Percentiles rank a stretch among this genome's conserved stretches.
Conservation (phyloP, 37 sponge, comb jelly and placozoan genomes). For the Haliclona indistincta region DNA sequence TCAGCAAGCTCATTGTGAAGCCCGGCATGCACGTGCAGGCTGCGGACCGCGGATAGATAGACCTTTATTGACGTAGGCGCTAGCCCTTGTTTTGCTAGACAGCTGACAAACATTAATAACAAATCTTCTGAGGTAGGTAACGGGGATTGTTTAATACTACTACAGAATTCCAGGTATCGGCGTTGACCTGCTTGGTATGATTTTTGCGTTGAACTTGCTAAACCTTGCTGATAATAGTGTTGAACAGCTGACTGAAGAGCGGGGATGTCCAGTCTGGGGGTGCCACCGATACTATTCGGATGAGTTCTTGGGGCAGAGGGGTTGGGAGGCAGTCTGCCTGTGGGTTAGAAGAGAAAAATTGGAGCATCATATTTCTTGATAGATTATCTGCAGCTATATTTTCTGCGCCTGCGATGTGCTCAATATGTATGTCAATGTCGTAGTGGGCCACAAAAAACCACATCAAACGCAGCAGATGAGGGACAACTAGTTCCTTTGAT, state of each 20-base stretch:
- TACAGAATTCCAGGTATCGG: slow-evolving; percentile 1
- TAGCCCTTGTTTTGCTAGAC: slow-evolving; percentile 19
- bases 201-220: slow-evolving; percentile 6
- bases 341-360: slow-evolving; percentile 11
- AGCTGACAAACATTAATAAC: slow-evolving; percentile 9
- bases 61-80: slow-evolving; percentile 17
- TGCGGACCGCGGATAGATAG: slow-evolving; percentile 32
- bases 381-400: slow-evolving; percentile 9
- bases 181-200: slow-evolving; percentile 1
- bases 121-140: background rate
- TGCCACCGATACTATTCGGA: too few species aligned
- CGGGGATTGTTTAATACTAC: background rate
- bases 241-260: slow-evolving; percentile 21
- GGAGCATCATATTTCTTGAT: background rate
- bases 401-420: slow-evolving; percentile 5
- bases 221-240: slow-evolving; percentile 4
- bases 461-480: slow-evolving; percentile 11
- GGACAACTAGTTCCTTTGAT: too few species aligned
- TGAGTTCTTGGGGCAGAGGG: background rate
- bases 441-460: slow-evolving; percentile 5
- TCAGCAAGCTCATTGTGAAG: too few species aligned
- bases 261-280: too few species aligned
- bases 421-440: background rate
- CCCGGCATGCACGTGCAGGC: too few species aligned
- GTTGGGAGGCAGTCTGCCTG: background rate